Evolutionary conservation across 1,140 invertebrate species (phyloP).

Genomic region (Orchesella cincta): DNA sequence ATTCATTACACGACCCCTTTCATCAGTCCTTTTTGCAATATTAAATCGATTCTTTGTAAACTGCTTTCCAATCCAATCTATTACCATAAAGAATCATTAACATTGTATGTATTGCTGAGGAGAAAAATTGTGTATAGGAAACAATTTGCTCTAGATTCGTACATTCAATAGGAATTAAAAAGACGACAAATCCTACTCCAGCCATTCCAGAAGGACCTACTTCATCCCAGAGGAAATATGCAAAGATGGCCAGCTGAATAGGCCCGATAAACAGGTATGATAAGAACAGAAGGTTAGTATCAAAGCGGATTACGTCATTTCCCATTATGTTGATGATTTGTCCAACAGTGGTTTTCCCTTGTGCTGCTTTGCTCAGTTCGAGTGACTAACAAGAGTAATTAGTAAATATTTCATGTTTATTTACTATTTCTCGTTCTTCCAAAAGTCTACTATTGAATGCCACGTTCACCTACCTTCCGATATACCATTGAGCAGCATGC

Average conservation of each 20-base stretch:
- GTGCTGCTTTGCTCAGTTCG: constrained; percentile 53
- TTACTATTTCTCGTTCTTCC: background rate
- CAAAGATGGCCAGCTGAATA: constrained; percentile 56
- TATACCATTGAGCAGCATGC: constrained; percentile 78
- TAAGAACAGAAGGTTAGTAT: constrained; percentile 58
- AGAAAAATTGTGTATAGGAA: background rate
- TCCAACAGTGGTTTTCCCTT: constrained; percentile 61
- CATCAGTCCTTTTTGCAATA: constrained; percentile 76
- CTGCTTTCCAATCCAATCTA: constrained; percentile 71
- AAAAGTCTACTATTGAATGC: background rate
- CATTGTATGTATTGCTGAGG: background rate
- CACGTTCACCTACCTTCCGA: constrained; percentile 66
- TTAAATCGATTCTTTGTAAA: constrained; percentile 67
- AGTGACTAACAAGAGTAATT: constrained; percentile 34
- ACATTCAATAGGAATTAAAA: constrained; percentile 59
- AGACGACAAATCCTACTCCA: constrained; percentile 57
- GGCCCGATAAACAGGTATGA: constrained; percentile 59
- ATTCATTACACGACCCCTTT: constrained; percentile 81
- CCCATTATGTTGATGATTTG: constrained; percentile 62
- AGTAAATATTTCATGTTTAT: background rate
- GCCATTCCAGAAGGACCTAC: constrained; percentile 56
- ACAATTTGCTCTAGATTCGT: constrained; percentile 39
- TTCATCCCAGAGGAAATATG: constrained; percentile 57
- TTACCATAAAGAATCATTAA: background rate
- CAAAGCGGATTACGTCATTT: constrained; percentile 62